A percentile compares a stretch with the other conserved stretches of the same genome.
Conservation (phyloP, 2,113 vertebrate species). For the Arothron firmamentum region DNA sequence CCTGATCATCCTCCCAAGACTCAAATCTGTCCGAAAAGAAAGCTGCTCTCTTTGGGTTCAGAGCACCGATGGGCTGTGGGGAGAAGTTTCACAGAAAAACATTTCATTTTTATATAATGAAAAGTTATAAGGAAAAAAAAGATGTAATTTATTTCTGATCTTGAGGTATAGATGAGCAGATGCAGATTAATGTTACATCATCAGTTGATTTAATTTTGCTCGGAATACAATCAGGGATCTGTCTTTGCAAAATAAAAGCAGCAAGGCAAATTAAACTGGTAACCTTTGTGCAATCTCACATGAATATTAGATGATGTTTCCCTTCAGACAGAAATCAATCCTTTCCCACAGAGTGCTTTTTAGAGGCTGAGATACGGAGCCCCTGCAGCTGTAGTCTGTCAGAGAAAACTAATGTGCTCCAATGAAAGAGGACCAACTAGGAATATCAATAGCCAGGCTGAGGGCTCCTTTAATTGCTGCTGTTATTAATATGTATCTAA, state of each 20-base stretch:
- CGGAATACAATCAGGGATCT: slow-evolving; percentile 17
- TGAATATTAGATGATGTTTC: slow-evolving; percentile 80
- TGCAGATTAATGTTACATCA: neutral
- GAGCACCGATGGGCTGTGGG: slow-evolving; percentile 87
- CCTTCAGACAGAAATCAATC: slow-evolving; percentile 70
- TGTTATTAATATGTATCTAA: slow-evolving; percentile 68
- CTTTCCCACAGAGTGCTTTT: slow-evolving; percentile 65
- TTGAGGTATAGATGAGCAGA: slow-evolving; percentile 11
- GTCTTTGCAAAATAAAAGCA: slow-evolving; percentile 27
- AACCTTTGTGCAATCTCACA: slow-evolving; percentile 65
- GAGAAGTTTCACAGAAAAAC: slow-evolving; percentile 8
- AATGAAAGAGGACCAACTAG: slow-evolving; percentile 62
- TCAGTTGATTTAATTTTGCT: neutral
- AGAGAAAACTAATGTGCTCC: slow-evolving; percentile 67
- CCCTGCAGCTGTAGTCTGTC: slow-evolving; percentile 70
- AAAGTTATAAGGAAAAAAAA: neutral
- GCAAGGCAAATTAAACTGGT: slow-evolving; percentile 52
- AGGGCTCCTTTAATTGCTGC: slow-evolving; percentile 51
- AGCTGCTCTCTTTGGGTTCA: slow-evolving; percentile 95
- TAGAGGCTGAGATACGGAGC: slow-evolving; percentile 58
- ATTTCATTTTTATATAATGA: slow-evolving; percentile 1
- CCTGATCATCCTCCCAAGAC: slow-evolving; percentile 96
- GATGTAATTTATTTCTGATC: neutral
- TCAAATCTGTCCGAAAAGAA: slow-evolving; percentile 93
- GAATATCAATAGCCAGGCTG: slow-evolving; percentile 59